These are phyloP conservation scores for Anolis apletophallus DNA, from an alignment of 2,797 vertebrate genomes.

Conservation along the genomic window DNA sequence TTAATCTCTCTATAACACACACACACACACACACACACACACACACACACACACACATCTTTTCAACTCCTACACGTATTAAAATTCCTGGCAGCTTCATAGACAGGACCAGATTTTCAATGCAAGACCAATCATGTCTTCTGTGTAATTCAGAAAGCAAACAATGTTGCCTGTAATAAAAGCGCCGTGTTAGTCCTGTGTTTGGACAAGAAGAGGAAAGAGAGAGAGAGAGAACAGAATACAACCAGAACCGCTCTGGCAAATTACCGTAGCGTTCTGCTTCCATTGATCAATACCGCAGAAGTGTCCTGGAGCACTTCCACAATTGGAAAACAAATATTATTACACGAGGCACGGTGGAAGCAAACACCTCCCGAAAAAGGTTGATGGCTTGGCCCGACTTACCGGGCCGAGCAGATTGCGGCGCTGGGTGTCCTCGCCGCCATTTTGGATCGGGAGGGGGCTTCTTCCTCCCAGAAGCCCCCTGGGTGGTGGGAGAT, in stretches of 20 bases:
- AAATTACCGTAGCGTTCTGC: slow-evolving; percentile 13
- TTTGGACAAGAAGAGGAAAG: background rate
- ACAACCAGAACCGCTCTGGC: background rate
- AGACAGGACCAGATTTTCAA: background rate
- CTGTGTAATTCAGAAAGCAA: background rate
- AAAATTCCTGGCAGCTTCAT: slow-evolving; percentile 3
- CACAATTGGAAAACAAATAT: no score
- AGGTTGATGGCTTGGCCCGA: no score
- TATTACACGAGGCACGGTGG: no score
- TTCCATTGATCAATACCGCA: background rate
- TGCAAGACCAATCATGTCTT: background rate
- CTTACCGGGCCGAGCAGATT: no score
- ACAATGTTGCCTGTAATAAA: background rate
- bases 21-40: background rate
- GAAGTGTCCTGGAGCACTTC: slow-evolving; percentile 20
- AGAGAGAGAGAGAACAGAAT: background rate
- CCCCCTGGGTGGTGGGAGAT: no score
- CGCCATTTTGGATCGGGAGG: no score
- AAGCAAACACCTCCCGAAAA: no score
- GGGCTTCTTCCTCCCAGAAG: no score
- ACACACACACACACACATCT: background rate
- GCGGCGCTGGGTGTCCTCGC: no score
- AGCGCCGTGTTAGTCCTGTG: background rate
- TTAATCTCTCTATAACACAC: background rate
- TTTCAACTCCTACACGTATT: background rate